Conservation (phyloP, 2,888 invertebrate species). For the Tachina fera region DNA sequence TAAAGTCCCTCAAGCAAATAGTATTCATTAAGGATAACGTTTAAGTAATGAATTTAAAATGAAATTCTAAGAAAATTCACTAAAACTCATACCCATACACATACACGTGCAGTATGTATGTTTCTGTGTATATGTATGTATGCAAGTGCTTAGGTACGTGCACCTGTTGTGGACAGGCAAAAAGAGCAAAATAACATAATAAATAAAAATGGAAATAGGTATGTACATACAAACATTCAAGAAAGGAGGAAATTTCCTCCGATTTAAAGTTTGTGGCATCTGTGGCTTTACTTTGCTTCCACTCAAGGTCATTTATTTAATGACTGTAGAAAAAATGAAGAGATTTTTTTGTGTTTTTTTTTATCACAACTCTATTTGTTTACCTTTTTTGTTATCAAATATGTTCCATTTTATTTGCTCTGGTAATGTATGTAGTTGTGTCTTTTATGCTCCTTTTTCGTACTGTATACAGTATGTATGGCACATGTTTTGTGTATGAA, state of each 20-base stretch:
- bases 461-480: too few species aligned
- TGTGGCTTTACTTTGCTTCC: neutral
- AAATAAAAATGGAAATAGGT: slow-evolving; percentile 5
- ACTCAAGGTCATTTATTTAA: slow-evolving; percentile 28
- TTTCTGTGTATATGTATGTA: too few species aligned
- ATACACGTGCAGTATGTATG: too few species aligned
- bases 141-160: neutral
- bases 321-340: neutral
- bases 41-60: neutral
- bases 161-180: neutral
- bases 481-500: too few species aligned
- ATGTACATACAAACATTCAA: neutral
- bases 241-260: neutral
- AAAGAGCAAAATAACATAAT: neutral
- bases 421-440: neutral
- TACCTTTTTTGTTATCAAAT: slow-evolving; percentile 10
- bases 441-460: too few species aligned
- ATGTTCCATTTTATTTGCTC: slow-evolving; percentile 7
- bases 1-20: too few species aligned
- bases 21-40: neutral
- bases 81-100: neutral
- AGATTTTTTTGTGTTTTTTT: neutral
- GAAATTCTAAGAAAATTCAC: neutral
- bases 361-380: neutral
- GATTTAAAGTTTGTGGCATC: neutral